These are phyloP conservation scores for Ptychoptera contaminata DNA, from an alignment of 2,888 invertebrate genomes.

Conservation along the genomic window DNA sequence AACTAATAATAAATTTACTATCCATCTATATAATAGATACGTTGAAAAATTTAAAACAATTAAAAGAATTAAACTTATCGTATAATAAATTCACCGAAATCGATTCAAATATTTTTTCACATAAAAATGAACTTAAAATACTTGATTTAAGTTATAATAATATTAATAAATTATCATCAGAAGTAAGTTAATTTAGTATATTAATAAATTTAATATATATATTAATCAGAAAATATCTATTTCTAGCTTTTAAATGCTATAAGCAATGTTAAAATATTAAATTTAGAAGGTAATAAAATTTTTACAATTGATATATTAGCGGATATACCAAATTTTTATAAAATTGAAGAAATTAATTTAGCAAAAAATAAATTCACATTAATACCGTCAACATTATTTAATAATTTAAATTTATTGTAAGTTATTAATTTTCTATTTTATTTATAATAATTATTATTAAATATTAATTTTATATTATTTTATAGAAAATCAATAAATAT, in stretches of 20 bases:
- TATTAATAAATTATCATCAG: constrained; percentile 7
- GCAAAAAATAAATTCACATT: constrained; percentile 7
- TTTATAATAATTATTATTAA: background rate
- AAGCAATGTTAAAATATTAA: constrained; percentile 1
- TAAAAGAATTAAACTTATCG: constrained; percentile 6
- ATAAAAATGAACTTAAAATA: constrained; percentile 4
- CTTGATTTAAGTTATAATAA: constrained; percentile 8
- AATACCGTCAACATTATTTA: constrained; percentile 6
- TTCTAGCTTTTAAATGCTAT: constrained; percentile 1
- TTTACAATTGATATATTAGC: constrained; percentile 4
- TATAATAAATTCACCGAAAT: constrained; percentile 7
- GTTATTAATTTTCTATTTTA: background rate
- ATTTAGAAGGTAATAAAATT: constrained; percentile 6
- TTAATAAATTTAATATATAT: background rate
- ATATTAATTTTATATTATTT: background rate
- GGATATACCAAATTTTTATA: background rate
- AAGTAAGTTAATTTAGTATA: background rate
- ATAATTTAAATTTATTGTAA: constrained; percentile 7
- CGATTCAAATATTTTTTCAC: constrained; percentile 4
- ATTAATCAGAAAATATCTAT: background rate
- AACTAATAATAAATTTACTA: too few relatives aligned
- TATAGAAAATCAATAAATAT: constrained; percentile 7
- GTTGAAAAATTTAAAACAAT: background rate
- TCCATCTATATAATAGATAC: background rate
- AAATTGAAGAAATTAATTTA: constrained; percentile 5